Evolutionary conservation across 2,797 vertebrate species (phyloP).

Genomic region (Anolis apletophallus): DNA sequence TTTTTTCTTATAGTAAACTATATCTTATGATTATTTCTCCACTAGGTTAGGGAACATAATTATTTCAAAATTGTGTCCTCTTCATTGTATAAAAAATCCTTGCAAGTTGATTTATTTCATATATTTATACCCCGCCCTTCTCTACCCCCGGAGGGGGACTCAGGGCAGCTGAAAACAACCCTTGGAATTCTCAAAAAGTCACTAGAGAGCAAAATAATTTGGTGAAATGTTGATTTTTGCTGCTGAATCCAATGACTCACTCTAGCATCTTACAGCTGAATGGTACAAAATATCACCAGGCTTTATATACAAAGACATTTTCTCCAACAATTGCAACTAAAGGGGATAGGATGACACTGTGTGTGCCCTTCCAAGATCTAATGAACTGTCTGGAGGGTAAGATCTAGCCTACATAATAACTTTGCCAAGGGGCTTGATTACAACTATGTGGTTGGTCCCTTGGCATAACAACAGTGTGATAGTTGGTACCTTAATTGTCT

Average conservation of each 20-base stretch:
- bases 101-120: no score
- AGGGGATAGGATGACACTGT: conserved; percentile 42
- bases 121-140: no score
- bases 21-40: background rate
- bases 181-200: background rate
- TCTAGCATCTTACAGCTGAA: background rate
- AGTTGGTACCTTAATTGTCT: conserved; percentile 24
- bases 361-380: conserved; percentile 54
- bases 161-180: conserved; percentile 17
- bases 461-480: conserved; percentile 14
- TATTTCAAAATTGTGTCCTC: background rate
- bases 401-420: conserved; percentile 49
- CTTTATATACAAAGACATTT: conserved; percentile 53
- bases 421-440: conserved; percentile 54
- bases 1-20: background rate
- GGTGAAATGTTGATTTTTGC: background rate
- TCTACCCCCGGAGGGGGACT: no score
- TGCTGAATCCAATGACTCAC: background rate
- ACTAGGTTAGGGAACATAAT: background rate
- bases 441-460: conserved; percentile 25
- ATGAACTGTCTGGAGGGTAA: conserved; percentile 37
- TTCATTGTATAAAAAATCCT: background rate
- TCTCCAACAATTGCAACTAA: conserved; percentile 24
- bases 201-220: conserved; percentile 4
- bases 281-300: conserved; percentile 1